A percentile compares a stretch with the other conserved stretches of the same genome.
These are phyloP conservation scores for Morone saxatilis DNA, from an alignment of 2,113 vertebrate genomes.

Conservation along the genomic window DNA sequence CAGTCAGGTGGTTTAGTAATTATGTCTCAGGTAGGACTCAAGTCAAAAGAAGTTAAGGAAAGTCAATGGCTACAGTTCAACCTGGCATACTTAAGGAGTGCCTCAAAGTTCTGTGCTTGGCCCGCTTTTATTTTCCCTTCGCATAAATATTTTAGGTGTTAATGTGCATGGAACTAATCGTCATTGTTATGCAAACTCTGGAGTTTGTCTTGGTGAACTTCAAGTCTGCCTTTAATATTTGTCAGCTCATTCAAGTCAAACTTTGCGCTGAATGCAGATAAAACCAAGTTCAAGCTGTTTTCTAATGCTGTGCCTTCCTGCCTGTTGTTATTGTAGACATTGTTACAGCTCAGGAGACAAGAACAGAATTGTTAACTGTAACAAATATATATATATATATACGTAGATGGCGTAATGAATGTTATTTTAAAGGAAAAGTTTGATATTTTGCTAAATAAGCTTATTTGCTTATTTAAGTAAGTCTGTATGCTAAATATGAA, in stretches of 20 bases:
- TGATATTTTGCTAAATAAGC: no score
- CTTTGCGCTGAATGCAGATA: background rate
- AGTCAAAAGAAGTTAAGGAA: background rate
- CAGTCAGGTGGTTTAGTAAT: constrained; percentile 6
- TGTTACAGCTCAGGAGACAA: background rate
- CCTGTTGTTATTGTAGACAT: background rate
- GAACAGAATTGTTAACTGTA: background rate
- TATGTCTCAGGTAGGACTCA: background rate
- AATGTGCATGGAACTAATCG: background rate
- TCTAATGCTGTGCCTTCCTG: background rate
- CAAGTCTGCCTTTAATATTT: background rate
- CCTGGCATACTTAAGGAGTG: background rate
- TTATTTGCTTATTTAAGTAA: background rate
- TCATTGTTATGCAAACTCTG: background rate
- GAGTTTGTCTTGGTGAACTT: background rate
- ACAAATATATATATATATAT: background rate
- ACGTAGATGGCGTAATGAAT: background rate
- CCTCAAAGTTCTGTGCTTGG: constrained; percentile 18
- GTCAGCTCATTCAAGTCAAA: background rate
- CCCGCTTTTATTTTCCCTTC: background rate
- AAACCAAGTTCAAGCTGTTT: background rate
- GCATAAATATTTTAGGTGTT: background rate
- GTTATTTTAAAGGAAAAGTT: background rate
- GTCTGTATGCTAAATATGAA: background rate
- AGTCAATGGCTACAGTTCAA: background rate